These are phyloP conservation scores for Synergus itoensis DNA, from an alignment of 2,888 invertebrate genomes.

Conservation along the genomic window DNA sequence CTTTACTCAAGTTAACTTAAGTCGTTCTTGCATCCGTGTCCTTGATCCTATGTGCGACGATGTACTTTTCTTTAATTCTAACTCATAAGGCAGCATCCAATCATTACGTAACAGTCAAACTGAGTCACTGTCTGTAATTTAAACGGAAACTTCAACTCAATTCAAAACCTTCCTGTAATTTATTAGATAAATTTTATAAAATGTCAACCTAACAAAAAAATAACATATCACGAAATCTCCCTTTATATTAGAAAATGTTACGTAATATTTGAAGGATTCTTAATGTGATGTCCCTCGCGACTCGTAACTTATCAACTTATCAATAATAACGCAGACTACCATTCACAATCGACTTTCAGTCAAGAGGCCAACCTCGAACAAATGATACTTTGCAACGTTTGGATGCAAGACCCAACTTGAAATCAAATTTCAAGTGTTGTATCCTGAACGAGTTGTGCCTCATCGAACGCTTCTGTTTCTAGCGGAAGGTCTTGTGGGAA, in stretches of 20 bases:
- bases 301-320: constrained; percentile 1
- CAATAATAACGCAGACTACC: constrained; percentile 21
- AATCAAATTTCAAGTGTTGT: constrained; percentile 19
- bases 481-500: constrained; percentile 35
- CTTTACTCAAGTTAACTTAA: constrained; percentile 17
- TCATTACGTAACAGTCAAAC: not conserved
- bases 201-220: not conserved
- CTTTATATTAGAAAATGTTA: not conserved
- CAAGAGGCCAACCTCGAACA: constrained; percentile 12
- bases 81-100: constrained; percentile 1
- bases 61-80: constrained; percentile 21
- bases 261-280: not conserved
- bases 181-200: not conserved
- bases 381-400: not conserved
- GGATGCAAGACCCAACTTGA: not conserved
- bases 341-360: constrained; percentile 34
- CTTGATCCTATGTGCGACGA: not conserved
- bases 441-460: constrained; percentile 37
- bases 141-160: not conserved
- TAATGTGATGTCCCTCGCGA: not conserved
- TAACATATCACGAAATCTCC: not conserved
- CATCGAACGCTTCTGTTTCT: constrained; percentile 32
- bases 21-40: constrained; percentile 37
- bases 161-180: not conserved
- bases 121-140: not conserved